Percentiles rank a stretch among this genome's conserved stretches.
Evolutionary conservation across 2,888 invertebrate species (phyloP).

Genomic region (Papilio gigon): DNA sequence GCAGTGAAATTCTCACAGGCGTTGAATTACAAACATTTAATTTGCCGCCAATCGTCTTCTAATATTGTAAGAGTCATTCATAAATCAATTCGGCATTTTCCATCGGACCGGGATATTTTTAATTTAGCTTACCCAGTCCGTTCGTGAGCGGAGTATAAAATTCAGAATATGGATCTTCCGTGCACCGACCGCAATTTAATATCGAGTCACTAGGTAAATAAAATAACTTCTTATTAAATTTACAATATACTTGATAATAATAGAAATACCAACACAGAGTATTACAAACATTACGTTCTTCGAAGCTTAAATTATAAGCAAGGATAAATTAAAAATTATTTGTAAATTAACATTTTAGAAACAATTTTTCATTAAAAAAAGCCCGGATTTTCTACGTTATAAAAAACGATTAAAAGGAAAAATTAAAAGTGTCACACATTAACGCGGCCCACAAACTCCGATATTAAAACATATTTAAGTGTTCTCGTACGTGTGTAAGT

Average conservation of each 20-base stretch:
- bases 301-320: too few relatives aligned
- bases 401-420: slow-evolving; percentile 2
- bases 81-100: slow-evolving; percentile 16
- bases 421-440: slow-evolving; percentile 3
- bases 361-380: background rate
- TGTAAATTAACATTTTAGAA: background rate
- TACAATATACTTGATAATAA: background rate
- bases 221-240: background rate
- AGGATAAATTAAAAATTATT: background rate
- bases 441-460: slow-evolving; percentile 7
- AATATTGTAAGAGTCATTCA: slow-evolving; percentile 6
- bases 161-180: background rate
- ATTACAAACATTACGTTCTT: too few relatives aligned
- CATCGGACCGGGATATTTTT: slow-evolving; percentile 28
- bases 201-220: slow-evolving; percentile 5
- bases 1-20: slow-evolving; percentile 7
- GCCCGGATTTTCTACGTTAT: background rate
- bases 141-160: slow-evolving; percentile 30
- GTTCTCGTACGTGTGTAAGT: slow-evolving; percentile 35
- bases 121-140: slow-evolving; percentile 18
- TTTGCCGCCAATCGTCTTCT: slow-evolving; percentile 20
- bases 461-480: slow-evolving; percentile 22
- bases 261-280: background rate
- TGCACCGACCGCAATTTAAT: slow-evolving; percentile 16
- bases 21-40: slow-evolving; percentile 19